Conservation (phyloP, 2,888 invertebrate genomes). For the Timema cristinae region DNA sequence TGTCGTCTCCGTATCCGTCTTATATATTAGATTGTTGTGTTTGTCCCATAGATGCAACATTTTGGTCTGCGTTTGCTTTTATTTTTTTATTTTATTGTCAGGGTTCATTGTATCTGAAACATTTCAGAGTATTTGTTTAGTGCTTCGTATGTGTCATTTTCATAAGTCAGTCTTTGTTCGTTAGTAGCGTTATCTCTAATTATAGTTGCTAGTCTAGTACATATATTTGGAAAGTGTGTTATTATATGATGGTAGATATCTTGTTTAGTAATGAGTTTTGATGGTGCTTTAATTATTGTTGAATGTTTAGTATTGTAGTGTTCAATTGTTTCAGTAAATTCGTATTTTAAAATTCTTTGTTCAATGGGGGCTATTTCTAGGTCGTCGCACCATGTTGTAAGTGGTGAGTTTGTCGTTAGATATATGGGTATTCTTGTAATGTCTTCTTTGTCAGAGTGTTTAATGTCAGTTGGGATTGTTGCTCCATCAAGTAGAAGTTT, state of each 20-base stretch:
- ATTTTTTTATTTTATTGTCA: background rate
- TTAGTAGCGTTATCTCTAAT: too few relatives aligned
- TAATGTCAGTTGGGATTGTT: background rate
- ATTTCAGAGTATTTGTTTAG: too few relatives aligned
- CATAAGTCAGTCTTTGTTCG: too few relatives aligned
- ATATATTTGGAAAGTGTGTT: background rate
- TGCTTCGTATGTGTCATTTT: too few relatives aligned
- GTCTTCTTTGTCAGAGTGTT: conserved; percentile 11
- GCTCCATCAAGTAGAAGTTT: conserved; percentile 4
- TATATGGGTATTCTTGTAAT: background rate
- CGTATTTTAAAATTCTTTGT: too few relatives aligned
- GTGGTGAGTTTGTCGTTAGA: background rate
- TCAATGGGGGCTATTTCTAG: too few relatives aligned
- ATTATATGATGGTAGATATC: conserved; percentile 1
- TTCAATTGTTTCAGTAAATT: too few relatives aligned
- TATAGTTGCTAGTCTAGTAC: too few relatives aligned
- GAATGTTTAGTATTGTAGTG: too few relatives aligned
- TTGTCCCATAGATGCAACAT: background rate
- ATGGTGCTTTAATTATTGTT: background rate
- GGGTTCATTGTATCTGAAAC: too few relatives aligned
- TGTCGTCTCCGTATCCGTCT: background rate
- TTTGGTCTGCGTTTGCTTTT: background rate
- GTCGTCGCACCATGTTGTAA: too few relatives aligned
- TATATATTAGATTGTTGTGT: background rate
- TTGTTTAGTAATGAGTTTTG: background rate